Base-by-base conservation (phyloP, 2,888 invertebrate species). In the Brenthis ino region DNA sequence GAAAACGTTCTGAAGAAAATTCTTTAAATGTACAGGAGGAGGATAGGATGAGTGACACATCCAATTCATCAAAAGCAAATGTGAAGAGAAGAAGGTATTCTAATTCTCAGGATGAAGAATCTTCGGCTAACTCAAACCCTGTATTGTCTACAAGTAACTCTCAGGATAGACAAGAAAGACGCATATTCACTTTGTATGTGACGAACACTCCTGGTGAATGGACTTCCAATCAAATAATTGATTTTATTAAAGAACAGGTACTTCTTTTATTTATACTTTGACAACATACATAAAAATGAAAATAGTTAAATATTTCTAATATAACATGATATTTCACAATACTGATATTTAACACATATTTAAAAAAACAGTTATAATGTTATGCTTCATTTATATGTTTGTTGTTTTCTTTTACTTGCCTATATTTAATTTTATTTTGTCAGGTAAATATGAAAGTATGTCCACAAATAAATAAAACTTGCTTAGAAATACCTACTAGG, bases 161-260 rank as follows among this genome's bases (percentile, higher is more conserved):
- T n/a, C 37, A 57, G 28, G 16, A 28, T 28, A 48, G 37, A 6
- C 67, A 33, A 53, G 65, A 66, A 11, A 64, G 43, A 20, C 20
- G 11, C n/a, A 28, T 14, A 5, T 68, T 33, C 20, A 64, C 65
- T 13, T 55, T 74, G 51, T 54, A 65, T 16, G 57, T 76, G 12
- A 66, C 69, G 16, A 75, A 73, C 55, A 65, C 65, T 14, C 67
- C 69, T 24, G 73, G 72, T 14, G 67, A 67, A 20, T 76, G 76
- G 75, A 67, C 66, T 2, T 71, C 69, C 24, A 53, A 74, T 28
- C 43, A 76, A 65, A 70, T 74, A 37, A 69, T 74, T 51, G 64
- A 75, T 54, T 76, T 64, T 57, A 64, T 75, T 6, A 72, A 56
- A 60, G 65, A 73, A 55, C 69, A 73, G 48, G 76, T 75, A 47